Base-by-base conservation (phyloP, 2,888 invertebrate species). In the Dynastes tityus region DNA sequence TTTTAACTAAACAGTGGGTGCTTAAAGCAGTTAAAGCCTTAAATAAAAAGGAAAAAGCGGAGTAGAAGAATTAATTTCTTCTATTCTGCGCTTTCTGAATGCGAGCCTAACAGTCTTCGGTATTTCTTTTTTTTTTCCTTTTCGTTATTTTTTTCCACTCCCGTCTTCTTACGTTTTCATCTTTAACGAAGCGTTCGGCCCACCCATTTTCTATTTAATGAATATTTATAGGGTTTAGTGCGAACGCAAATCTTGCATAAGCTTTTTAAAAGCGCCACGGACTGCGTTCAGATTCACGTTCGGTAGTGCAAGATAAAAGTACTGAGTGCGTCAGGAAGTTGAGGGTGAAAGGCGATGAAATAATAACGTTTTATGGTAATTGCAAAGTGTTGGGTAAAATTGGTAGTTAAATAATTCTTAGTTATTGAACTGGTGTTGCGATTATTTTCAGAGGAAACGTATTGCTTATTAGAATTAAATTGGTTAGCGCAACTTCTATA, bases 311-410 rank as follows among this genome's bases (percentile, higher is more conserved):
- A 51, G 68, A 68, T 68, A 68, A 68, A 68, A 68, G 22, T 68
- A 29, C 68, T 68, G 51, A 68, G 53, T 68, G 51, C 68, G 63
- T 63, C 27, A 68, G 68, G 51, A 68, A 27, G 45, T 45, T 65
- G 32, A 45, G 65, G 45, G 51, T 27, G 68, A 68, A 68, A 11
- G 45, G 29, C 68, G 51, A 49, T 22, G 63, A 68, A 68, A 68
- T 68, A 68, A 68, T 68, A 68, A 68, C 68, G 68, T 68, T 68
- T 68, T 68, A 68, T 68, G 68, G 68, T 68, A 68, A 68, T 68
- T 27, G 51, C 51, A 51, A 51, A 29, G 32, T 63, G 32, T 32
- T 68, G 51, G 27, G 68, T 1, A 29, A 13, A 68, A 63, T 63
- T 63, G 9, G 63, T 63, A 32, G 63, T 29, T 63, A 63, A 63